Base-by-base conservation (phyloP, 2,888 invertebrate genomes). In the Ametastegia equiseti region DNA sequence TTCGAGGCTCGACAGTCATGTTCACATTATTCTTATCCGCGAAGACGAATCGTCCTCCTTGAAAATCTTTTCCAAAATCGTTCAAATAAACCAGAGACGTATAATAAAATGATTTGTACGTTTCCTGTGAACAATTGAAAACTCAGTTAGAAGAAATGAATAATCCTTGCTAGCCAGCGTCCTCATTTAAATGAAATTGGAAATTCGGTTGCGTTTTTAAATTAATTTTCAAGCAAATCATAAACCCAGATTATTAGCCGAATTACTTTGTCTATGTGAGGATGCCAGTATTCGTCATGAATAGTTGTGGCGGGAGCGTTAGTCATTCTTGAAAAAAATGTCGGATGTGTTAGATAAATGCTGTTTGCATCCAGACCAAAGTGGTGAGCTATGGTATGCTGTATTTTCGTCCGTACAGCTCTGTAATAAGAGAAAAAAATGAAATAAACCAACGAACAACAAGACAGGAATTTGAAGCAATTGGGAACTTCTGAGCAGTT, bases 241-340 rank as follows among this genome's bases (percentile, higher is more conserved):
- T 27, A 27, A 9, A 57, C 7, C 13, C 27, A 27, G 57, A 57
- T 7, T 27, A 30, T 30, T 60, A n/a, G n/a, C n/a, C n/a, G n/a
- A n/a, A n/a, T 54, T 92, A 97, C 97, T 93, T 97, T 97, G 91
- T 98, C 97, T 57, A 97, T 94, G 93, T 97, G 97, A 23, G 95
- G 94, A 92, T 97, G 97, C 97, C 97, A 98, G 91, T 98, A 98
- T 91, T 97, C 96, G 92, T 97, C 97, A 91, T 97, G 97, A 27
- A 94, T 88, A 1, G 96, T 96, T 85, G 94, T 94, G 1, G 97
- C 94, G 57, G 95, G 93, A 69, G 92, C 93, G 83, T 95, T 93
- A 27, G 95, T 96, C 84, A 97, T 94, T 89, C 95, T 93, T 13
- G 97, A 97, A 91, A 98, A 97, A 90, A 97, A 98, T 80, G 97